phyloP scores from a whole-genome alignment of 2,888 invertebrate genomes.

The Gari tellinella region DNA sequence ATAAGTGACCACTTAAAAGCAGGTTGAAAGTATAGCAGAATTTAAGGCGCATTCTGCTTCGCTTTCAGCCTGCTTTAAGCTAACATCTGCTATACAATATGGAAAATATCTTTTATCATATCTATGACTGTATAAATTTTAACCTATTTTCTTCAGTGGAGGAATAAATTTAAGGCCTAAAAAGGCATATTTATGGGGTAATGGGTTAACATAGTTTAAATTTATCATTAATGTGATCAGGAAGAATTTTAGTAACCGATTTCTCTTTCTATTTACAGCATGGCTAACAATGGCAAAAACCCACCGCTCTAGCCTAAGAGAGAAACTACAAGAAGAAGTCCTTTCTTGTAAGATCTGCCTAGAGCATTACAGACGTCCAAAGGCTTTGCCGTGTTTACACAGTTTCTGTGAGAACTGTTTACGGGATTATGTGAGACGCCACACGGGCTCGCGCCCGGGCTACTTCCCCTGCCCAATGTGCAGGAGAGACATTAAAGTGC shows the following conservation, averaged over 20 bases:
- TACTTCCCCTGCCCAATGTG: conserved; percentile 81
- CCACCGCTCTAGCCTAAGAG: conserved; percentile 71
- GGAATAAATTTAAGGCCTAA: too few relatives aligned
- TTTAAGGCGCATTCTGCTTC: too few relatives aligned
- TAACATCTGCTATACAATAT: too few relatives aligned
- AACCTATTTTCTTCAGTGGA: too few relatives aligned
- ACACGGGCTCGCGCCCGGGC: conserved; percentile 74
- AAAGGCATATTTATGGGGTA: too few relatives aligned
- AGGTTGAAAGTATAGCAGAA: too few relatives aligned
- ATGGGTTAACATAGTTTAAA: too few relatives aligned
- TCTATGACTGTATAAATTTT: too few relatives aligned
- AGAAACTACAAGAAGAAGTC: conserved; percentile 81
- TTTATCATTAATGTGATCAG: too few relatives aligned
- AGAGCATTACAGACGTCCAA: conserved; percentile 76
- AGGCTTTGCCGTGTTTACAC: conserved; percentile 79
- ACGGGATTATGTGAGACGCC: conserved; percentile 78
- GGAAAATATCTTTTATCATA: too few relatives aligned
- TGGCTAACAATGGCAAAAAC: conserved; percentile 81
- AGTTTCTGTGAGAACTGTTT: conserved; percentile 56
- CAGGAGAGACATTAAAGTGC: conserved; percentile 75
- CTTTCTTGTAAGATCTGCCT: conserved; percentile 80
- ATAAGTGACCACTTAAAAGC: too few relatives aligned
- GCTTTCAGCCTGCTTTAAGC: too few relatives aligned
- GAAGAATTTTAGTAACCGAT: not conserved
- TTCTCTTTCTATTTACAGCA: conserved; percentile 69